Percentiles rank a stretch among this genome's conserved stretches.
Conservation (phyloP, 2,888 invertebrate genomes). For the Apomyelois bistriatella region DNA sequence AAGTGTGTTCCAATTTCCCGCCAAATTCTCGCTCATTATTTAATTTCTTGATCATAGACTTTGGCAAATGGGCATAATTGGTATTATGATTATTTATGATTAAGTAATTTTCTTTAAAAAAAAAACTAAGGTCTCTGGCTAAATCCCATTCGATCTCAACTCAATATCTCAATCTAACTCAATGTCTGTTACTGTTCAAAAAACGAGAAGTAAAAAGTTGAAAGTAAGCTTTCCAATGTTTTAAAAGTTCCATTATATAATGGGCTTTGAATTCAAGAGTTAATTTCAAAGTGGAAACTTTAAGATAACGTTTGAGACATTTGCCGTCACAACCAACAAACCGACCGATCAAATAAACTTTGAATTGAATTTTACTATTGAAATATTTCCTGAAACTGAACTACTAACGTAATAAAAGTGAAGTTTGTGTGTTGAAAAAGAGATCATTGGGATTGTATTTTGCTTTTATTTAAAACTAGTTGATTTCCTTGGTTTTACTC, state of each 20-base stretch:
- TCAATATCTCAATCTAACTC: neutral
- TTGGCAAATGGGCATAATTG: too few relatives aligned
- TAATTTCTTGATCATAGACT: neutral
- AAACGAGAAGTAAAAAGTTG: neutral
- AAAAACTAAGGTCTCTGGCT: too few relatives aligned
- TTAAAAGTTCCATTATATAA: slow-evolving; percentile 3
- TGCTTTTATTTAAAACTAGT: too few relatives aligned
- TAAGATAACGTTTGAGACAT: slow-evolving; percentile 9
- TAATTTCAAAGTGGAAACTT: slow-evolving; percentile 3
- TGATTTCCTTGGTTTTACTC: too few relatives aligned
- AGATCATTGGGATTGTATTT: too few relatives aligned
- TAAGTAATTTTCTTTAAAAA: too few relatives aligned
- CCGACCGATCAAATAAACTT: slow-evolving; percentile 4
- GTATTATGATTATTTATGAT: too few relatives aligned
- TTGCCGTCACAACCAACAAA: slow-evolving; percentile 5
- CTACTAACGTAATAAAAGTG: neutral
- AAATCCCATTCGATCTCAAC: neutral
- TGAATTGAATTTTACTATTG: neutral
- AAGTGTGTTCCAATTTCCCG: slow-evolving; percentile 13
- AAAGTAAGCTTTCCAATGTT: slow-evolving; percentile 2
- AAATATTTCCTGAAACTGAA: neutral
- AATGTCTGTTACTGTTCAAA: neutral
- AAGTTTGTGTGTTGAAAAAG: too few relatives aligned
- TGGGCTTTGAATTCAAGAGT: slow-evolving; percentile 1
- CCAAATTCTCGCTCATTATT: neutral